Evolutionary conservation across 2,797 vertebrate species (phyloP), one percentile per base, ranked within the genome.

Genomic region (Anisognathus igniventris): DNA sequence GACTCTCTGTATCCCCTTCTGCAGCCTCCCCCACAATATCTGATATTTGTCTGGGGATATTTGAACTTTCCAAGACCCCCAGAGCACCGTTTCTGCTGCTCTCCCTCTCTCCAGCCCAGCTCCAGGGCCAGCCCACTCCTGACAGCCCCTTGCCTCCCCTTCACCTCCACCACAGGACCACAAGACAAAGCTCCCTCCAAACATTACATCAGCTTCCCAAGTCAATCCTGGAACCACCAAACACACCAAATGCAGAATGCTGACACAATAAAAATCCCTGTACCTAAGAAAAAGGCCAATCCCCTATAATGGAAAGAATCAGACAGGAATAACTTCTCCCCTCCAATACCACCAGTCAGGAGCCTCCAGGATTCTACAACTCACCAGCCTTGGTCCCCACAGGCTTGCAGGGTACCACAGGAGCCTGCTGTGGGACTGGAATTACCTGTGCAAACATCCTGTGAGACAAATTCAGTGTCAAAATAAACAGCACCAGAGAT

Each of bases 261-360:
- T 64, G n/a, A 35, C 48, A 57, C 35, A 47, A 28, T 27, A 54
- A 73, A 56, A 91, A 62, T n/a, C 39, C 48, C 23, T 1, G 3
- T 18, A 15, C 0, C 0, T 4, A 51, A 35, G 42, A 42, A 51
- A n/a, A 84, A 27, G 27, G 6, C 23, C 35, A 30, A 58, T 37
- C 54, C 21, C 53, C 3, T 2, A 14, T 12, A 16, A 33, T 23
- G 44, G 30, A 75, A 75, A 61, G 58, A 67, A 31, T 8, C 11
- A 77, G 25, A 44, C 12, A 31, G 30, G 35, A 23, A 21, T 2
- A 45, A 54, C 17, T 6, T 66, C 22, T 48, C 23, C 25, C 30
- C 23, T 50, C n/a, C 14, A 4, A 8, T 31, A 25, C 39, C 37
- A 23, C 9, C 62, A 51, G 12, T n/a, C 47, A 25, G 60, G 44